Evolutionary conservation across 2,797 vertebrate genomes (phyloP).

Genomic region (Sarcoramphus papa): DNA sequence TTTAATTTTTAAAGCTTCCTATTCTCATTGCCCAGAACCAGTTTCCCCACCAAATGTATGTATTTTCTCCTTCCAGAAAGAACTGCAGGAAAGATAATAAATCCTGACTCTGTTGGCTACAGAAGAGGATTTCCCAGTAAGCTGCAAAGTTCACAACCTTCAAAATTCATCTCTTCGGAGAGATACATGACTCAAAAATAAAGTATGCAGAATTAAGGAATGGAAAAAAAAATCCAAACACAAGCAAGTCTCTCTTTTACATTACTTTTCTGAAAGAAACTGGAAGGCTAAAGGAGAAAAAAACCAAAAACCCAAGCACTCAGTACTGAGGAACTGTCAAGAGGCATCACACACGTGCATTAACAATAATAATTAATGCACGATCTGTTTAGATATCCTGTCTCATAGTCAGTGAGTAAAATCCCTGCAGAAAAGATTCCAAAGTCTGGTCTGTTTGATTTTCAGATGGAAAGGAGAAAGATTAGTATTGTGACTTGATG

Average conservation of each 20-base stretch:
- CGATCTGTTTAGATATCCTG: not conserved
- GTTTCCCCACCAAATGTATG: not conserved
- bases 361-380: not conserved
- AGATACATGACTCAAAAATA: not conserved
- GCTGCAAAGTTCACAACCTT: slow-evolving; percentile 13
- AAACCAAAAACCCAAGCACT: not conserved
- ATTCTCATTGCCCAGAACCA: not conserved
- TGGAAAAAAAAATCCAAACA: not conserved
- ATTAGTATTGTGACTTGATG: not conserved
- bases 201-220: not conserved
- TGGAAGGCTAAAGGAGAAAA: not conserved
- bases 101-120: not conserved
- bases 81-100: not conserved
- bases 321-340: not conserved
- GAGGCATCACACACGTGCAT: not conserved
- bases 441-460: not conserved
- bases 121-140: not conserved
- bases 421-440: not conserved
- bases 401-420: not conserved
- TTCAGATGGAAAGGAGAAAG: not conserved
- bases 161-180: not conserved
- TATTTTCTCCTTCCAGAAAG: slow-evolving; percentile 4
- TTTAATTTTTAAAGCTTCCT: not conserved
- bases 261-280: not conserved
- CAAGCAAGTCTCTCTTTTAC: not conserved